Evolutionary conservation across 2,797 vertebrate genomes (phyloP), one percentile per base, ranked within the genome.

Genomic region (Balearica regulorum): DNA sequence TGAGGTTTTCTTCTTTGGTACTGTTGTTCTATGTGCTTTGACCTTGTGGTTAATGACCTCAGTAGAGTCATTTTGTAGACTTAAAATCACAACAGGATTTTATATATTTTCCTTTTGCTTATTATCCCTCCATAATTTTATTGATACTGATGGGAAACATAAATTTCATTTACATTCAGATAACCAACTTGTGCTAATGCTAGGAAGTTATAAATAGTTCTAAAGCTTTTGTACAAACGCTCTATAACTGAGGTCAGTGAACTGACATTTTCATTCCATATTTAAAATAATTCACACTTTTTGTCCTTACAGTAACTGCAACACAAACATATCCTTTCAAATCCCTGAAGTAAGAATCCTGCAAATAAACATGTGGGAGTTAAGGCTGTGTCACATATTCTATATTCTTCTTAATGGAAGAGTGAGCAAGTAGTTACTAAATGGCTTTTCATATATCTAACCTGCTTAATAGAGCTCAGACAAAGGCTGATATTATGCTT

Each of bases 31-130:
- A 41, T 68, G 33, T 1, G 8, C 75, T 93, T 86, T 95, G 90
- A 92, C 83, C 83, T 94, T 85, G 73, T 87, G 1, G 5, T 73
- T 90, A 94, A 87, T 83, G 75, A 92, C 66, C 90, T 89, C 60
- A 87, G 1, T 4, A 70, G 46, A 91, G 26, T 71, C 1, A 75
- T 75, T 81, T 84, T 4, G 2, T 22, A 54, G 60, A 64, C 18
- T 64, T 89, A 79, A 91, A 93, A 73, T 87, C 64, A 70, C 51
- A 60, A 41, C 37, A 93, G 60, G 53, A 54, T 76, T 83, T 76
- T 60, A 64, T 71, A 6, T 94, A 24, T 90, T 96, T 96, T 82
- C 37, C 62, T 90, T 94, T 82, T 89, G 37, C 37, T 82, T 87
- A n/a, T 79, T 85, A 53, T 93, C 16, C 12, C 22, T 25, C 77